phyloP scores from a whole-genome alignment of 2,797 vertebrate species.

The Clamator glandarius region DNA sequence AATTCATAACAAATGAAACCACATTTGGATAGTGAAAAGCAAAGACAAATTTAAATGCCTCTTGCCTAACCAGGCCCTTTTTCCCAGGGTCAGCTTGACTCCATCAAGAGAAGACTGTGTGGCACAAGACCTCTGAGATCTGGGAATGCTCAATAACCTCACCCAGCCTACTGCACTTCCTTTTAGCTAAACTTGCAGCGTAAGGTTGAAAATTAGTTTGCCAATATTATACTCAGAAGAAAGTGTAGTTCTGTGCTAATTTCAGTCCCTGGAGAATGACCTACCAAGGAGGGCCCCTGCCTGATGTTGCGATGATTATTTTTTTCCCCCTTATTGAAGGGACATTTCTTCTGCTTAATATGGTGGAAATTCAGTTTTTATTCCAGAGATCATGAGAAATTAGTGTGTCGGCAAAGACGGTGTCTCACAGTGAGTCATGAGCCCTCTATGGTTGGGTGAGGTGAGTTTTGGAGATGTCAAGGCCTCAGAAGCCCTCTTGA shows the following conservation, averaged over 20 bases:
- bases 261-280: not conserved
- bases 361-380: not conserved
- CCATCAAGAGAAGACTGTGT: not conserved
- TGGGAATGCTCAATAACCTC: not conserved
- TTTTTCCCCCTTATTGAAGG: rapidly evolving
- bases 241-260: not conserved
- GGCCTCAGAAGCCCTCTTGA: not conserved
- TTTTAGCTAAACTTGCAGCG: not conserved
- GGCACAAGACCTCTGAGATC: not conserved
- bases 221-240: not conserved
- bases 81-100: not conserved
- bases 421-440: not conserved
- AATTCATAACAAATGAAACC: not conserved
- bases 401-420: not conserved
- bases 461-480: not conserved
- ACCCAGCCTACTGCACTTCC: not conserved
- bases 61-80: not conserved
- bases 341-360: not conserved
- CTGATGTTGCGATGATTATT: not conserved
- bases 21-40: not conserved
- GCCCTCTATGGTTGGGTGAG: not conserved
- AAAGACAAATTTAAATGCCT: not conserved
- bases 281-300: not conserved
- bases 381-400: not conserved
- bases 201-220: not conserved